phyloP scores from a whole-genome alignment of 2,113 vertebrate species.

The Romanogobio albipinnatus region DNA sequence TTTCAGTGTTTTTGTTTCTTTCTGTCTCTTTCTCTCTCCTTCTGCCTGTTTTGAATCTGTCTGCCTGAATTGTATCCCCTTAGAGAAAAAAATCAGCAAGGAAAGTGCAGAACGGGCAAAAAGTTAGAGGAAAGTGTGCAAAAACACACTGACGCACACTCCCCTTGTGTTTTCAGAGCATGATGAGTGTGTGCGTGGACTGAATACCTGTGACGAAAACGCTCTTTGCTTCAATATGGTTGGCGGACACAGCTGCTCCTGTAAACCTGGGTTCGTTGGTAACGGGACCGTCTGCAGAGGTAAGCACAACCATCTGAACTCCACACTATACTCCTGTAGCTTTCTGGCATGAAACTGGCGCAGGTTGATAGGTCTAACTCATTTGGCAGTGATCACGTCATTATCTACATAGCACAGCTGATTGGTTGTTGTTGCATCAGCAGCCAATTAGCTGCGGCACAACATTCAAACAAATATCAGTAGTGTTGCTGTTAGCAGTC shows the following conservation, averaged over 20 bases:
- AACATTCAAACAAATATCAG: too few species aligned
- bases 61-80: background rate
- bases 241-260: conserved; percentile 85
- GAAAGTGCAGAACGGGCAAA: background rate
- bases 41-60: conserved; percentile 5
- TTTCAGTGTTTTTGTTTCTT: conserved; percentile 5
- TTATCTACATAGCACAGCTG: too few species aligned
- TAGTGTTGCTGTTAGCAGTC: too few species aligned
- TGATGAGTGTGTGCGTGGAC: conserved; percentile 82
- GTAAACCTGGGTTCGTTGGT: conserved; percentile 84
- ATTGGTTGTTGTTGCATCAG: too few species aligned
- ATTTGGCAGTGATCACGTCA: too few species aligned
- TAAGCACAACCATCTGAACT: conserved; percentile 54
- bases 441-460: too few species aligned
- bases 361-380: too few species aligned
- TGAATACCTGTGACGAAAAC: conserved; percentile 85
- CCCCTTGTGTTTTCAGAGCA: conserved; percentile 66
- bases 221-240: conserved; percentile 88
- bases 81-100: background rate
- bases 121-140: conserved; percentile 17
- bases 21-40: conserved; percentile 4
- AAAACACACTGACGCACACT: background rate
- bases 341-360: too few species aligned
- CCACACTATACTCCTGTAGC: background rate
- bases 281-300: conserved; percentile 86